phyloP scores from a whole-genome alignment of 1,140 invertebrate species.

The Sarcophaga peregrina region DNA sequence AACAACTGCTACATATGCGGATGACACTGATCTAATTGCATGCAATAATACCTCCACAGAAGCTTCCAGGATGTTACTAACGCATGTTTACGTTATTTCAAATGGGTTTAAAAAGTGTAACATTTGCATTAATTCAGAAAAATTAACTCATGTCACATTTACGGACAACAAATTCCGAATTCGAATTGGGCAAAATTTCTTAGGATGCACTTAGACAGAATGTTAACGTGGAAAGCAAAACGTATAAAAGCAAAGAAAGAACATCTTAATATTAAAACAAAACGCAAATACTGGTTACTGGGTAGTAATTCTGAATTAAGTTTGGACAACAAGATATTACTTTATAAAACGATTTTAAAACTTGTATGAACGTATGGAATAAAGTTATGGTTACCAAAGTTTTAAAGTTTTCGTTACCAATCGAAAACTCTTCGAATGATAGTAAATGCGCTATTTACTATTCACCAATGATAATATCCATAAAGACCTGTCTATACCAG shows the following conservation, averaged over 20 bases:
- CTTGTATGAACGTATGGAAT: constrained; percentile 5
- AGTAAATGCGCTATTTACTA: too few species aligned
- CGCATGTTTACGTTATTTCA: background rate
- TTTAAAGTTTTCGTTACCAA: too few species aligned
- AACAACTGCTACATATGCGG: constrained; percentile 22
- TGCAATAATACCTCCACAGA: background rate
- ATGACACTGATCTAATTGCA: constrained; percentile 33
- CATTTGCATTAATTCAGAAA: background rate
- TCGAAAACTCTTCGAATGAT: too few species aligned
- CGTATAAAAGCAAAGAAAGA: constrained; percentile 1
- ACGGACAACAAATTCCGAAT: constrained; percentile 20
- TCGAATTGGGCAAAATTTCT: background rate
- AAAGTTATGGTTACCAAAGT: too few species aligned
- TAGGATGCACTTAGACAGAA: constrained; percentile 5
- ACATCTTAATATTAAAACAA: constrained; percentile 2
- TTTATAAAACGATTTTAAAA: constrained; percentile 12
- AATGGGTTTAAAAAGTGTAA: constrained; percentile 21
- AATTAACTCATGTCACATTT: background rate
- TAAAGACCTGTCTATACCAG: too few species aligned
- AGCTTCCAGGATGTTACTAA: constrained; percentile 29
- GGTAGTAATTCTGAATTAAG: constrained; percentile 9
- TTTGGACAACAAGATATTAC: constrained; percentile 12
- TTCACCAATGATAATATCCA: too few species aligned
- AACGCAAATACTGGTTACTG: background rate
- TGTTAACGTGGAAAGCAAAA: constrained; percentile 15